Conservation (phyloP, 2,888 invertebrate genomes). For the Apotomis turbidana region DNA sequence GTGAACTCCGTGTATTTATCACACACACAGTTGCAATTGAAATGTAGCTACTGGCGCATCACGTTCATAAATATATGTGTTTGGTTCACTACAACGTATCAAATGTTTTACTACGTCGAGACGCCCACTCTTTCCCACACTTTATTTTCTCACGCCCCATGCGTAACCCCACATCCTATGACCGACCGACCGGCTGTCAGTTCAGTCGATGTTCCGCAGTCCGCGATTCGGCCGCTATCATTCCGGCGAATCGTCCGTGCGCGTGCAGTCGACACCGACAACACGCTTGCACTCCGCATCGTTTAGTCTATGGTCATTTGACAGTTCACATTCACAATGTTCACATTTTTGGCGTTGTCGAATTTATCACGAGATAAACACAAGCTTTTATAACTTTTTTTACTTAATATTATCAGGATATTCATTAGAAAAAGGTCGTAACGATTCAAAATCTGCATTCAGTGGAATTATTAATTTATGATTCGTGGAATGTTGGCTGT, state of each 20-base stretch:
- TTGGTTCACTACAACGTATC: conserved; percentile 81
- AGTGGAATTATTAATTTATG: conserved; percentile 52
- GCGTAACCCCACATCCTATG: conserved; percentile 90
- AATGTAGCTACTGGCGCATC: conserved; percentile 70
- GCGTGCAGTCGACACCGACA: conserved; percentile 66
- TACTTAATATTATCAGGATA: conserved; percentile 47
- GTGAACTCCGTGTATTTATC: conserved; percentile 72
- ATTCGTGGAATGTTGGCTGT: conserved; percentile 70
- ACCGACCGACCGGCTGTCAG: conserved; percentile 77
- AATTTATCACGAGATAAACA: conserved; percentile 72
- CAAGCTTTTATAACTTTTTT: conserved; percentile 58
- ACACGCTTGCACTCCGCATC: conserved; percentile 64
- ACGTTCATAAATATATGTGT: conserved; percentile 76
- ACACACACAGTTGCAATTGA: conserved; percentile 74
- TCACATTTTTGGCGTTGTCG: conserved; percentile 78
- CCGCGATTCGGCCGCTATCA: conserved; percentile 48
- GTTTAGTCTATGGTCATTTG: conserved; percentile 75
- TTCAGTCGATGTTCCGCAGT: conserved; percentile 63
- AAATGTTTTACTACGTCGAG: conserved; percentile 85
- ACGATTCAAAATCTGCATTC: conserved; percentile 40
- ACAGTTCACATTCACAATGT: conserved; percentile 68
- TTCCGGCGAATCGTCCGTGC: conserved; percentile 59
- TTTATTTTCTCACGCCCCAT: conserved; percentile 92
- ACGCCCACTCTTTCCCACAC: conserved; percentile 93
- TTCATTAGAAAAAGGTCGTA: conserved; percentile 45